Conservation (phyloP, 2,113 vertebrate genomes). For the Pandion haliaetus region DNA sequence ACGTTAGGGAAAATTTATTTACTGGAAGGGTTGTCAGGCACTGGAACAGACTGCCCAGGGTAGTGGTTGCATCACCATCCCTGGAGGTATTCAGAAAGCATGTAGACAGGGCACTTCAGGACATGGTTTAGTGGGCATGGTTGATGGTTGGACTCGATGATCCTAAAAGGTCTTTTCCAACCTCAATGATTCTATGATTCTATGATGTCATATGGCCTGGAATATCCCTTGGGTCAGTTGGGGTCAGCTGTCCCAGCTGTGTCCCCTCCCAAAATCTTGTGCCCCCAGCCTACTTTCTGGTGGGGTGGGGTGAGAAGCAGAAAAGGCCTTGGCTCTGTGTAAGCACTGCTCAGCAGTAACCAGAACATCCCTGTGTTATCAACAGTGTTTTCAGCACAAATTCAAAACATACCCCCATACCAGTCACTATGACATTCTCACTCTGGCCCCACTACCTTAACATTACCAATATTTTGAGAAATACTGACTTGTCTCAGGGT, state of each 20-base stretch:
- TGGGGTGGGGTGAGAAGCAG: not conserved
- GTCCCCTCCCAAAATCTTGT: not conserved
- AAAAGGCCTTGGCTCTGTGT: not conserved
- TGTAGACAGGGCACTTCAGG: no score
- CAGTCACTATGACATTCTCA: not conserved
- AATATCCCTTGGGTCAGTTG: not conserved
- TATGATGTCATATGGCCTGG: fast-evolving
- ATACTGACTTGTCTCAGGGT: not conserved
- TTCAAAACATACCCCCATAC: not conserved
- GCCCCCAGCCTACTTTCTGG: not conserved
- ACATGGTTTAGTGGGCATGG: no score
- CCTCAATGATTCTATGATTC: no score
- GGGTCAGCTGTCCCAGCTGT: not conserved
- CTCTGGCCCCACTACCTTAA: not conserved
- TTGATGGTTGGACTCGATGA: no score
- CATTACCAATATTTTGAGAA: not conserved
- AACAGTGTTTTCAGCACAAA: not conserved
- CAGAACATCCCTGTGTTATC: not conserved
- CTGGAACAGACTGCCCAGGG: no score
- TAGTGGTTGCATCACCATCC: no score
- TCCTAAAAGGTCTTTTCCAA: no score
- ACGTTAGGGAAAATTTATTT: no score
- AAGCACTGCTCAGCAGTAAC: not conserved
- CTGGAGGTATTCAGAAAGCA: no score
- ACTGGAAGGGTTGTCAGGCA: no score